Percentiles rank a stretch among this genome's conserved stretches.
These are phyloP conservation scores for Tetropium fuscum DNA, from an alignment of 2,888 invertebrate species.

Conservation along the genomic window DNA sequence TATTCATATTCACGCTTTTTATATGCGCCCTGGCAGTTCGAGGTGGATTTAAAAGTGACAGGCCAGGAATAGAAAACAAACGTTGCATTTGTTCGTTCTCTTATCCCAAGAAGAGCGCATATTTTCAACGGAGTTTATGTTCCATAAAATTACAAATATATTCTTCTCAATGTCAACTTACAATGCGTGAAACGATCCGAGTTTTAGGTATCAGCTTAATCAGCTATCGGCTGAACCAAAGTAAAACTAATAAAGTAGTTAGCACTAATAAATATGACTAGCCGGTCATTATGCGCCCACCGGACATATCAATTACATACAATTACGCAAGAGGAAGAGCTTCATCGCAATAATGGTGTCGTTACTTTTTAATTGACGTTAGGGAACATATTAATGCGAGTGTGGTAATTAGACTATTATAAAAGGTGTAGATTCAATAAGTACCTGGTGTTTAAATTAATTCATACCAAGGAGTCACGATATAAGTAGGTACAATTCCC, in stretches of 20 bases:
- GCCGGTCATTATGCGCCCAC: conserved; percentile 7
- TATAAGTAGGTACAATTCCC: neutral
- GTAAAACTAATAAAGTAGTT: conserved; percentile 4
- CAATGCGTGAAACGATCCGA: too few species aligned
- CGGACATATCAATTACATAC: conserved; percentile 14
- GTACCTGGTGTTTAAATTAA: neutral
- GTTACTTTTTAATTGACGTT: neutral
- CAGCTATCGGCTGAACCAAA: too few species aligned
- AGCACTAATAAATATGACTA: conserved; percentile 10
- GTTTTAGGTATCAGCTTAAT: too few species aligned
- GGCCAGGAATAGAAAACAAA: conserved; percentile 42
- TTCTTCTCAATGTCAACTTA: too few species aligned
- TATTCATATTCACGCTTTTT: conserved; percentile 41
- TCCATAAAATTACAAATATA: too few species aligned
- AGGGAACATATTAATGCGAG: neutral
- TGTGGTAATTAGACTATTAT: neutral
- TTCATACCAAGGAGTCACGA: neutral
- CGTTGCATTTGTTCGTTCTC: conserved; percentile 41
- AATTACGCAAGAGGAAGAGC: conserved; percentile 3
- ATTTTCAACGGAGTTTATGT: too few species aligned
- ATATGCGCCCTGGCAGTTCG: conserved; percentile 35
- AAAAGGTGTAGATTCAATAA: neutral
- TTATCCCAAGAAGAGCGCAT: too few species aligned
- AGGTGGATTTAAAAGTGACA: conserved; percentile 43
- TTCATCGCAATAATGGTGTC: neutral